A percentile compares a stretch with the other conserved stretches of the same genome.
Conservation (phyloP, 1,140 invertebrate species). For the Streblospio benedicti region DNA sequence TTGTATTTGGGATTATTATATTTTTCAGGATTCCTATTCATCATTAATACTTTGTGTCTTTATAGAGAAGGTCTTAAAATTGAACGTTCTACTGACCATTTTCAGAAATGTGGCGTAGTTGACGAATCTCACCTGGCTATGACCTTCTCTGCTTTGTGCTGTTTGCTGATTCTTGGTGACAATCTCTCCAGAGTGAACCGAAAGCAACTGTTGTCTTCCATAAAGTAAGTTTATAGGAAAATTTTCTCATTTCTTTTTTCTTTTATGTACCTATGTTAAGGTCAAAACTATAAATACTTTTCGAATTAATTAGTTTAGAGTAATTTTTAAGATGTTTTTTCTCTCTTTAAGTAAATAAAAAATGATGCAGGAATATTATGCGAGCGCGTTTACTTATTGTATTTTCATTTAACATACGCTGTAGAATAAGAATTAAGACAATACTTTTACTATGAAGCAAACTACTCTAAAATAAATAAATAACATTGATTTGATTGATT, state of each 20-base stretch:
- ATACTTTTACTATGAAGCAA: no score
- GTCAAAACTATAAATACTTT: background rate
- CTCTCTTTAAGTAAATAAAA: background rate
- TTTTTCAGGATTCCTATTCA: background rate
- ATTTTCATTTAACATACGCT: no score
- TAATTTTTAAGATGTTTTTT: background rate
- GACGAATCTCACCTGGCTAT: slow-evolving; percentile 61
- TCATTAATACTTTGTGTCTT: background rate
- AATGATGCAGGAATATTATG: background rate
- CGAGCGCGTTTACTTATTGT: no score
- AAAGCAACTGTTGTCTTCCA: slow-evolving; percentile 64
- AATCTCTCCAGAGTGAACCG: slow-evolving; percentile 74
- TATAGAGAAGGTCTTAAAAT: background rate
- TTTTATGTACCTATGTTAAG: background rate
- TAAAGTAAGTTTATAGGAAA: slow-evolving; percentile 52
- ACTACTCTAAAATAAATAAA: no score
- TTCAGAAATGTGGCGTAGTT: background rate
- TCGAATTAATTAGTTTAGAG: background rate
- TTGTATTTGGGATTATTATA: background rate
- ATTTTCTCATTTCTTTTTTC: background rate
- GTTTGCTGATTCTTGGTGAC: slow-evolving; percentile 80
- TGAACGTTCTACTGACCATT: background rate
- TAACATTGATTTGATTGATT: no score
- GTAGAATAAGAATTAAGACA: no score
- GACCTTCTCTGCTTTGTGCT: slow-evolving; percentile 84